phyloP scores from a whole-genome alignment of 2,888 invertebrate species.

The Amblyjoppa proteus region DNA sequence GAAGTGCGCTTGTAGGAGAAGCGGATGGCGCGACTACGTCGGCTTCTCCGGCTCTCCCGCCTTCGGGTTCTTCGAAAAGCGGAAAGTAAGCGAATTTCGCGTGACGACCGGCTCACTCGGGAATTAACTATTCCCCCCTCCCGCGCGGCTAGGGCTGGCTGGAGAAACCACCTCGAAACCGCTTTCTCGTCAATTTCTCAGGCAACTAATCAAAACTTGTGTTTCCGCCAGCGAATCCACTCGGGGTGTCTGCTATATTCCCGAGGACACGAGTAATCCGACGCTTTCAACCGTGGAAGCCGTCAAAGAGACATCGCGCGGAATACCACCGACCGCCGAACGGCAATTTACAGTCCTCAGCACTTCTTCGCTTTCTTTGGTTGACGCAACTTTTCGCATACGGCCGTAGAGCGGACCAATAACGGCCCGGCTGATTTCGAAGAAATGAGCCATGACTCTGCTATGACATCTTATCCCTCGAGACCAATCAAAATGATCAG shows the following conservation, averaged over 20 bases:
- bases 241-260: constrained; percentile 50
- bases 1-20: constrained; percentile 25
- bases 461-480: too few relatives aligned
- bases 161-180: constrained; percentile 61
- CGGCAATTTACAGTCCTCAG: constrained; percentile 3
- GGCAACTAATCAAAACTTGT: constrained; percentile 80
- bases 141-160: background rate
- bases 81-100: constrained; percentile 74
- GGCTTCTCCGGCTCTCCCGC: constrained; percentile 43
- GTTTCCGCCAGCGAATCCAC: constrained; percentile 69
- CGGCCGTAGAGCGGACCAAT: too few relatives aligned
- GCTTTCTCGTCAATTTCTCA: constrained; percentile 76
- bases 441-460: too few relatives aligned
- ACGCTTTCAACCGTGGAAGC: constrained; percentile 50
- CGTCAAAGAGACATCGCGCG: constrained; percentile 14
- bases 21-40: constrained; percentile 22
- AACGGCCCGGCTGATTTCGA: too few relatives aligned
- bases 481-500: too few relatives aligned
- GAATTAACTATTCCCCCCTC: constrained; percentile 72
- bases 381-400: constrained; percentile 16
- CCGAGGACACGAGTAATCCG: constrained; percentile 60
- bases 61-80: constrained; percentile 61
- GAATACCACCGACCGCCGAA: constrained; percentile 3
- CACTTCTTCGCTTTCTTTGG: background rate
- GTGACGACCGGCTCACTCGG: constrained; percentile 72